Conservation (phyloP, 2,113 vertebrate species). For the Vireo altiloquus region DNA sequence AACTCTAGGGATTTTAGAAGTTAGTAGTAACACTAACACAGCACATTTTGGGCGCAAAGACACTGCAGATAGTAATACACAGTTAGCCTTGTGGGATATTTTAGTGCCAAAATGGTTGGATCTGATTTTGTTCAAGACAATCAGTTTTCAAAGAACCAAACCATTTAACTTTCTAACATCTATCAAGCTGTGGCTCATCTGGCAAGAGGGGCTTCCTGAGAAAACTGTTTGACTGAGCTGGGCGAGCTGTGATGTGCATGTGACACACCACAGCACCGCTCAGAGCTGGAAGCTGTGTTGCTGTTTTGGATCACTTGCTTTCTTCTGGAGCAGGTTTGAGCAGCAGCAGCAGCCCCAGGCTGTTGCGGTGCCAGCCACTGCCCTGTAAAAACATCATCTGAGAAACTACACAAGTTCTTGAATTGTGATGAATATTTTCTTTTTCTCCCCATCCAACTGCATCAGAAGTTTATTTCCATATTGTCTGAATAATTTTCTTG, state of each 20-base stretch:
- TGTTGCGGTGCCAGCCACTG: neutral
- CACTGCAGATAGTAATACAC: neutral
- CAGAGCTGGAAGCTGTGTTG: neutral
- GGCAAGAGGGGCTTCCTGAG: constrained; percentile 17
- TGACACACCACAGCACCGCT: neutral
- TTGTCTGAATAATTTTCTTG: neutral
- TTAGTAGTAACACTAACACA: neutral
- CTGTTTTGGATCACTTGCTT: neutral
- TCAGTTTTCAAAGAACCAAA: neutral
- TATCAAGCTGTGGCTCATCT: neutral
- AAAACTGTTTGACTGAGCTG: neutral
- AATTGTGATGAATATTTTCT: neutral
- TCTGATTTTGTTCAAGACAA: neutral
- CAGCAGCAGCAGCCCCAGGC: neutral
- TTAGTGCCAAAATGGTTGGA: neutral
- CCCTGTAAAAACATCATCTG: neutral
- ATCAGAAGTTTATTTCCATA: neutral
- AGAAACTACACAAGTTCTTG: neutral
- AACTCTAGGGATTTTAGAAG: neutral
- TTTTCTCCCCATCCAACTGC: neutral
- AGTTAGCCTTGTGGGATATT: neutral
- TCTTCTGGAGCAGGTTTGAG: neutral
- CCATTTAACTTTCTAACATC: neutral
- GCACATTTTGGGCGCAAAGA: neutral
- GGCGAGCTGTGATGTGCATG: neutral